Percentiles rank a stretch among this genome's conserved stretches.
These are phyloP conservation scores for Rhinogobio ventralis DNA, from an alignment of 2,797 vertebrate species.

Conservation along the genomic window DNA sequence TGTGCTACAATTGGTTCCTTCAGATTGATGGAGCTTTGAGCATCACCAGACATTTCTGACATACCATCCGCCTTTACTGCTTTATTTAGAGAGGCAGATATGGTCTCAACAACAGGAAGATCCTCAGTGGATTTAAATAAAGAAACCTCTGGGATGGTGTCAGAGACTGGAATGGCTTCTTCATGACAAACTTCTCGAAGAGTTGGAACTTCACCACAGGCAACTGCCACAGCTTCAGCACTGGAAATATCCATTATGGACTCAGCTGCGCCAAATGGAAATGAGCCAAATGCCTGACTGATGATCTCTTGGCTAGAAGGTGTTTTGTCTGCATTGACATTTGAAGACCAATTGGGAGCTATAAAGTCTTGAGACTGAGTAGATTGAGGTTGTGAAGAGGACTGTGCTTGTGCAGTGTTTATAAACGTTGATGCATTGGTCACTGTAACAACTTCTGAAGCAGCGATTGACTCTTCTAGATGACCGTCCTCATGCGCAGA, in stretches of 20 bases:
- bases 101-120: not conserved
- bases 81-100: not conserved
- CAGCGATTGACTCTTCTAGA: not conserved
- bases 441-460: not conserved
- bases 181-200: constrained; percentile 5
- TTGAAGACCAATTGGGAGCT: not conserved
- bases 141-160: not conserved
- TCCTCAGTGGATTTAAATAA: not conserved
- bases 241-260: not conserved
- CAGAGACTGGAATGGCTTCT: not conserved
- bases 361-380: not conserved
- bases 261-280: not conserved
- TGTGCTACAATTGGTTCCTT: not conserved
- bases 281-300: not conserved
- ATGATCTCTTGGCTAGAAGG: not conserved
- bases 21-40: not conserved
- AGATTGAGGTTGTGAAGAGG: not conserved
- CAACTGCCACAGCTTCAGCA: not conserved
- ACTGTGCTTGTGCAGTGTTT: not conserved
- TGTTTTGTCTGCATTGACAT: constrained; percentile 1
- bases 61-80: not conserved
- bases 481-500: not conserved
- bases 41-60: not conserved
- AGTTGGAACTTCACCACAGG: not conserved
- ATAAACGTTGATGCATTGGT: not conserved